Percentiles rank a stretch among this genome's conserved stretches.
Evolutionary conservation across 2,797 vertebrate species (phyloP).

Genomic region (Gadopsis marmoratus): DNA sequence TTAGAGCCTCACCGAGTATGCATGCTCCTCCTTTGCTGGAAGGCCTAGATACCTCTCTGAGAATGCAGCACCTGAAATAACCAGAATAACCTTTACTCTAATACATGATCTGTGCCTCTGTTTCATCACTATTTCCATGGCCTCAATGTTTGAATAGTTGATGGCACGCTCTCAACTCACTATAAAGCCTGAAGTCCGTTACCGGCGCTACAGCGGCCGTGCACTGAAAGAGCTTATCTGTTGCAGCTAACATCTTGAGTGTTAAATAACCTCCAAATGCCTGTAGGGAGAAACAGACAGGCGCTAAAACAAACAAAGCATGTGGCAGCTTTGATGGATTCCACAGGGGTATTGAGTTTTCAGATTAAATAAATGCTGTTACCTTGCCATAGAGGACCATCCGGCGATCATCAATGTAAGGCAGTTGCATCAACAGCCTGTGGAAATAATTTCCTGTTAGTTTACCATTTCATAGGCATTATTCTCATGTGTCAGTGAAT

Average conservation of each 20-base stretch:
- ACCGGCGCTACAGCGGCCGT: slow-evolving; percentile 84
- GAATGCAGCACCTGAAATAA: slow-evolving; percentile 85
- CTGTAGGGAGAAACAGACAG: slow-evolving; percentile 67
- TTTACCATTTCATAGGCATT: not conserved
- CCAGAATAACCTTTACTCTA: slow-evolving; percentile 2
- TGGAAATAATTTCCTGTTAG: slow-evolving; percentile 33
- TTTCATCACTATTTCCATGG: not conserved
- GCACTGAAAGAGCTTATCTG: slow-evolving; percentile 86
- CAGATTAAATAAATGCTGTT: slow-evolving; percentile 7
- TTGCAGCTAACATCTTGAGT: slow-evolving; percentile 86
- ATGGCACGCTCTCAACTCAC: slow-evolving; percentile 74
- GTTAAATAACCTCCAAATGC: slow-evolving; percentile 88
- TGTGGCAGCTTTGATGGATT: not conserved
- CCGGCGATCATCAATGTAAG: slow-evolving; percentile 86
- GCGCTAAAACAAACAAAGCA: slow-evolving; percentile 2
- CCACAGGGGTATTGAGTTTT: not conserved
- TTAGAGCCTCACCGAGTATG: slow-evolving; percentile 81
- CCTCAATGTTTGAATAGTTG: slow-evolving; percentile 2
- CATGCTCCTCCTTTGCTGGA: slow-evolving; percentile 87
- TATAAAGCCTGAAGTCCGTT: slow-evolving; percentile 88
- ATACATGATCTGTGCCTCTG: not conserved
- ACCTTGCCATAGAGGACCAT: slow-evolving; percentile 90
- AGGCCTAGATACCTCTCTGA: slow-evolving; percentile 89
- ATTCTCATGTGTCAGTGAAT: not conserved
- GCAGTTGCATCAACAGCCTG: slow-evolving; percentile 86